A percentile compares a stretch with the other conserved stretches of the same genome.
Evolutionary conservation across 2,113 vertebrate genomes (phyloP).

Genomic region (Sturnus vulgaris): DNA sequence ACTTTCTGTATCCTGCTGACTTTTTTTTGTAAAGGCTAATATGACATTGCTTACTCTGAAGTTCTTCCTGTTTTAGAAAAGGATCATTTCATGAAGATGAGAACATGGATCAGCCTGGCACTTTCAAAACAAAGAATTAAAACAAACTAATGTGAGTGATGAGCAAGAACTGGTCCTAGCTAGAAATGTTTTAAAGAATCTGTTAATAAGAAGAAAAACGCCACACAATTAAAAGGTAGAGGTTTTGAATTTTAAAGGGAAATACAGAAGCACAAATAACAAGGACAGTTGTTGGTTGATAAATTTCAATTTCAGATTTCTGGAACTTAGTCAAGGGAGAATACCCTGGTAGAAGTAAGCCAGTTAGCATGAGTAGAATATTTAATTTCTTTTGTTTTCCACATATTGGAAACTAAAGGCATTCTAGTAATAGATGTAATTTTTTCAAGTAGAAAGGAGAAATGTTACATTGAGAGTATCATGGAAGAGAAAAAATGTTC

Average conservation of each 20-base stretch:
- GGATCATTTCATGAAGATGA: not conserved
- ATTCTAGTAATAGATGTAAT: not conserved
- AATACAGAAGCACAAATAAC: not conserved
- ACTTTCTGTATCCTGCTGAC: not conserved
- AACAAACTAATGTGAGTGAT: not conserved
- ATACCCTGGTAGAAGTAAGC: not conserved
- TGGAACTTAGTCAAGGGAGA: not conserved
- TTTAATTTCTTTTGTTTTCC: not conserved
- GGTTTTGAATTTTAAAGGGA: not conserved
- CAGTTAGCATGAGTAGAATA: not conserved
- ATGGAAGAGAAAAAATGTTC: not conserved
- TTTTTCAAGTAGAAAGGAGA: not conserved
- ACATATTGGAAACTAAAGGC: not conserved
- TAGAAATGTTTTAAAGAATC: not conserved
- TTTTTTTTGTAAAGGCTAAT: not conserved
- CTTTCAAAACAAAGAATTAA: not conserved
- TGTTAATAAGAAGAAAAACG: not conserved
- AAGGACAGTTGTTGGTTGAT: not conserved
- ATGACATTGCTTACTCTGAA: not conserved
- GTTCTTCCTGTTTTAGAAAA: conserved; percentile 10
- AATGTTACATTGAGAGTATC: not conserved
- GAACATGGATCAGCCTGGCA: not conserved
- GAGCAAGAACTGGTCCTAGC: not conserved
- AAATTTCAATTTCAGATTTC: not conserved
- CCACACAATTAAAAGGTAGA: not conserved